These are phyloP conservation scores for Drosophila paulistorum DNA, from an alignment of 1,140 invertebrate species.

Conservation along the genomic window DNA sequence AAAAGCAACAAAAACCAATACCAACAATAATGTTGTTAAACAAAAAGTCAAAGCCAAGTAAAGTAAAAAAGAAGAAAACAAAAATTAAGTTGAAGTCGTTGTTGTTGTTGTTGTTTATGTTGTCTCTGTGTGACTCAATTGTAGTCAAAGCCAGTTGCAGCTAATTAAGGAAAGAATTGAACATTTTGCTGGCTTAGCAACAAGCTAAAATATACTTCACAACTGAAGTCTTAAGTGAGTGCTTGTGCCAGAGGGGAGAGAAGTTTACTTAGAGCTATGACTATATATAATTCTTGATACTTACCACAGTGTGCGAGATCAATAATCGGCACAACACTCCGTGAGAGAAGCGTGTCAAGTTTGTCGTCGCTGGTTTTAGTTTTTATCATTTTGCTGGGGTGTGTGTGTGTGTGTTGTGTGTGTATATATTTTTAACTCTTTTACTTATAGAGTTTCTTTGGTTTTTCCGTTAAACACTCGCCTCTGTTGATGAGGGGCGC, in stretches of 20 bases:
- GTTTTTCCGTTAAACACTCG: slow-evolving; percentile 48
- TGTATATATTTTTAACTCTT: slow-evolving; percentile 19
- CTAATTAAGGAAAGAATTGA: slow-evolving; percentile 26
- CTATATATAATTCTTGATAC: slow-evolving; percentile 57
- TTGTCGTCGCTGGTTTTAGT: slow-evolving; percentile 63
- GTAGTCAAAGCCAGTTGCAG: slow-evolving; percentile 14
- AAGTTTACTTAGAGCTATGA: neutral
- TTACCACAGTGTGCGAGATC: slow-evolving; percentile 89
- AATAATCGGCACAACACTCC: slow-evolving; percentile 89
- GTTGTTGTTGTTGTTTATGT: neutral
- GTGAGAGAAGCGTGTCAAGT: slow-evolving; percentile 87
- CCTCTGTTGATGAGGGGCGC: slow-evolving; percentile 39
- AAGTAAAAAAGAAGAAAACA: neutral
- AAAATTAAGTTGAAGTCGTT: neutral
- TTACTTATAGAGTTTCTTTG: slow-evolving; percentile 57
- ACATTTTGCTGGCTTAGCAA: slow-evolving; percentile 37
- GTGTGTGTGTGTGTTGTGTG: slow-evolving; percentile 26
- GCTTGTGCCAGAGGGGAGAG: neutral
- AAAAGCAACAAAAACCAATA: slow-evolving; percentile 9
- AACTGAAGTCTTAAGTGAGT: slow-evolving; percentile 19
- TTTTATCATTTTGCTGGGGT: slow-evolving; percentile 73
- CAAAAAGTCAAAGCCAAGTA: slow-evolving; percentile 24
- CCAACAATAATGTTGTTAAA: slow-evolving; percentile 10
- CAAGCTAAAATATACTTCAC: neutral
- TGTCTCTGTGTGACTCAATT: neutral